Evolutionary conservation across 2,888 invertebrate genomes (phyloP).

Genomic region (Rhogogaster chlorosoma): DNA sequence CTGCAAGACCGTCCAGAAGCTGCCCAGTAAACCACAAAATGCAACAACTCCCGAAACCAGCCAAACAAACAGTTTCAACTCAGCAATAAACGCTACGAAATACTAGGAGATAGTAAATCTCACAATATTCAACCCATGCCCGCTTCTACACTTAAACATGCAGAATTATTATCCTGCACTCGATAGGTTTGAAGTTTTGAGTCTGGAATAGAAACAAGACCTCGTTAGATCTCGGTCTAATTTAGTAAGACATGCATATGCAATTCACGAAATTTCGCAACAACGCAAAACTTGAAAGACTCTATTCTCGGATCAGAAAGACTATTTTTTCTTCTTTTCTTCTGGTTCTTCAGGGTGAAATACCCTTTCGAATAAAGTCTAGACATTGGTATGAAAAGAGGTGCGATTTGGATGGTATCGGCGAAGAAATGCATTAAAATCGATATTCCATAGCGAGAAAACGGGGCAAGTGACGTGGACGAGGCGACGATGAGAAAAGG

Average conservation of each 20-base stretch:
- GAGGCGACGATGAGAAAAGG: background rate
- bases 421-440: constrained; percentile 26
- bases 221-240: constrained; percentile 28
- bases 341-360: background rate
- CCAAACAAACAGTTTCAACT: constrained; percentile 16
- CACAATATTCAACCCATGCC: background rate
- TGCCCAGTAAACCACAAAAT: constrained; percentile 27
- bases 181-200: background rate
- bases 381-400: background rate
- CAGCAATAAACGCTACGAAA: background rate
- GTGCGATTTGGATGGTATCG: background rate
- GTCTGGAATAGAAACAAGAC: background rate
- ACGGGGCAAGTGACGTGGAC: background rate
- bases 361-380: background rate
- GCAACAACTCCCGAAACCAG: constrained; percentile 9
- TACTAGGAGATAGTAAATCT: constrained; percentile 1
- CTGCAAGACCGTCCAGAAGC: constrained; percentile 26
- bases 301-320: background rate
- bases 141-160: background rate
- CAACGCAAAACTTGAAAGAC: background rate
- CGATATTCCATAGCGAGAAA: constrained; percentile 37
- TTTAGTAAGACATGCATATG: constrained; percentile 17
- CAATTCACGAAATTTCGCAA: background rate
- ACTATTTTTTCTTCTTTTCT: background rate
- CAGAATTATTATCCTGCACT: constrained; percentile 36